Evolutionary conservation across 2,797 vertebrate genomes (phyloP), one percentile per base, ranked within the genome.

Genomic region (Clarias fuscus): DNA sequence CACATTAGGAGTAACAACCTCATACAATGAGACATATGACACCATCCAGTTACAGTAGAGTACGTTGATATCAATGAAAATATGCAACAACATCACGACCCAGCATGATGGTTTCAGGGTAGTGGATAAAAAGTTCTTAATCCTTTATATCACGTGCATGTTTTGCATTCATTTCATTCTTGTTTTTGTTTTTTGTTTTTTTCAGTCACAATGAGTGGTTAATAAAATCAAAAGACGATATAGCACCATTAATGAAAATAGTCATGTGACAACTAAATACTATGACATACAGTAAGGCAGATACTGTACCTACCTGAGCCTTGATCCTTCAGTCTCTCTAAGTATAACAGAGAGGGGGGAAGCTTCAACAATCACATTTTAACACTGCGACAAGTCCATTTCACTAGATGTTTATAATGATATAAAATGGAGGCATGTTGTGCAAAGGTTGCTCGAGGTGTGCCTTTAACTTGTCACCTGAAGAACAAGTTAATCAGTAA

Each of bases 401-500:
- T 33, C 79, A 82, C 87, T 89, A 88, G 83, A 85, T 81, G 71
- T 85, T 86, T 84, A 62, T 62, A 79, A 86, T 75, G 68, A 77
- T 88, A 84, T 91, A 89, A 94, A 92, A 90, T 92, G 90, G 89
- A 91, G 90, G 90, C 90, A 89, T 75, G 90, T 90, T 92, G 93
- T 91, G 89, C 94, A 95, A 95, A 95, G 95, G 94, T 95, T 94
- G 92, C 88, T 68, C 18, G 84, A 91, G 92, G 91, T 86, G 93
- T 93, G 89, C 89, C 84, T 92, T 89, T 86, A 85, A 86, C 90
- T 70, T 83, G 88, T 93, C 92, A 88, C 90, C 83, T 88, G 89
- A 91, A 92, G 88, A 89, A 40, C 81, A 58, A 84, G 95, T 96
- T 96, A 96, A 96, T 96, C 89, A 90, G 48, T 95, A 94, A 96